These are phyloP conservation scores for Paralichthys olivaceus DNA, from an alignment of 2,113 vertebrate species.

Conservation along the genomic window DNA sequence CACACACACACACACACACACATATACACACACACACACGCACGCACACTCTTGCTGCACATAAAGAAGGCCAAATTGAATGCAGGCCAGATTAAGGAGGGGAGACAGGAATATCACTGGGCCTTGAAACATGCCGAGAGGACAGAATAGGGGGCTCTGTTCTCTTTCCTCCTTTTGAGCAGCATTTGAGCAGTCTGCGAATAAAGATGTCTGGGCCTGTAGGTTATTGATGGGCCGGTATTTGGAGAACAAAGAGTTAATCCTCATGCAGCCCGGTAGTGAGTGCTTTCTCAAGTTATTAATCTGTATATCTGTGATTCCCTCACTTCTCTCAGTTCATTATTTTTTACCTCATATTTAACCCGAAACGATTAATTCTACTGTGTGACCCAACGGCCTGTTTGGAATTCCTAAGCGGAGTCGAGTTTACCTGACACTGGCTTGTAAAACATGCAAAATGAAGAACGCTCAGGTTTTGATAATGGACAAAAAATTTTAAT, in stretches of 20 bases:
- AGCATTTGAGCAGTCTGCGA: conserved; percentile 55
- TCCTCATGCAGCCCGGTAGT: conserved; percentile 60
- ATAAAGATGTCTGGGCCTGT: conserved; percentile 76
- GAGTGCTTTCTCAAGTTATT: conserved; percentile 67
- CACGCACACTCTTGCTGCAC: background rate
- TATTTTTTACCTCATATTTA: conserved; percentile 60
- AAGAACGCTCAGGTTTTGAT: conserved; percentile 51
- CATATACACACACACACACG: conserved; percentile 21
- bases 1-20: conserved; percentile 21
- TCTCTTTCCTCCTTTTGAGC: conserved; percentile 49
- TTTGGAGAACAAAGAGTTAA: conserved; percentile 76
- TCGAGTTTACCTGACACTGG: conserved; percentile 69
- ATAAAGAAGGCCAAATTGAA: conserved; percentile 54
- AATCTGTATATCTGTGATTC: conserved; percentile 50
- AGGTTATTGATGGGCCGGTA: conserved; percentile 72
- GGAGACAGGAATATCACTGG: conserved; percentile 49
- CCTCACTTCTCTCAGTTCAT: conserved; percentile 10
- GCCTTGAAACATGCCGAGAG: conserved; percentile 54
- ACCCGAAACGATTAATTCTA: conserved; percentile 46
- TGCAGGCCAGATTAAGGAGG: conserved; percentile 62
- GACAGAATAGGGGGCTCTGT: conserved; percentile 47
- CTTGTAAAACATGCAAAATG: conserved; percentile 68
- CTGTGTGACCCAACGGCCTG: conserved; percentile 65
- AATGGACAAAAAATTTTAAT: conserved; percentile 54
- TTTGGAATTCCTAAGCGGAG: conserved; percentile 60